Evolutionary conservation across 2,113 vertebrate genomes (phyloP).

Genomic region (Myotis davidii): DNA sequence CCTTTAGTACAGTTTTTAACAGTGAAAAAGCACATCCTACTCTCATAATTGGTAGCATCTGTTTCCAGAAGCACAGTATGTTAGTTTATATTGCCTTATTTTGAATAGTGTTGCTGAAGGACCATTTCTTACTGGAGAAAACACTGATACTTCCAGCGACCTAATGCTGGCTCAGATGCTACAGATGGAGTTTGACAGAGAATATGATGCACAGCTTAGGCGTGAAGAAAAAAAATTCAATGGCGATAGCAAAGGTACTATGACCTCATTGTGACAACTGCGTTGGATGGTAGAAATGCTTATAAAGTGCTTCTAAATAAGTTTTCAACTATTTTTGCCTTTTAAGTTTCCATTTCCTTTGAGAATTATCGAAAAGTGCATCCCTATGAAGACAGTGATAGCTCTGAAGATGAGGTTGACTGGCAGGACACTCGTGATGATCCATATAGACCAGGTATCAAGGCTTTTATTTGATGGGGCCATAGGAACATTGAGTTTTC

Average conservation of each 20-base stretch:
- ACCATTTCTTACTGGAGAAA: conserved; percentile 86
- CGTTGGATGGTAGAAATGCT: conserved; percentile 16
- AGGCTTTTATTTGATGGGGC: background rate
- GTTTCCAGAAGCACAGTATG: background rate
- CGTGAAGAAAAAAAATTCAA: conserved; percentile 98
- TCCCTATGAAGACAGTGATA: conserved; percentile 95
- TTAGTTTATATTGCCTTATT: conserved; percentile 53
- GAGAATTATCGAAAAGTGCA: conserved; percentile 98
- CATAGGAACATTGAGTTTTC: background rate
- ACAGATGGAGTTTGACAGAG: conserved; percentile 98
- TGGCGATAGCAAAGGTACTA: conserved; percentile 96
- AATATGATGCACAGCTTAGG: conserved; percentile 95
- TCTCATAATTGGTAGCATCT: background rate
- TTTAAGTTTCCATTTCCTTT: conserved; percentile 97
- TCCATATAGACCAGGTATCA: conserved; percentile 93
- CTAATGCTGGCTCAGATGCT: conserved; percentile 98
- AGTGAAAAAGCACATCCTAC: background rate
- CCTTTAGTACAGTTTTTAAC: conserved; percentile 19
- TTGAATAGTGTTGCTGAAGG: conserved; percentile 85
- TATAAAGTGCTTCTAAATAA: background rate
- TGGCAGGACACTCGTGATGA: conserved; percentile 98
- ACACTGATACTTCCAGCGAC: conserved; percentile 92
- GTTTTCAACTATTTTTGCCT: conserved; percentile 65
- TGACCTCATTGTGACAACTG: background rate
- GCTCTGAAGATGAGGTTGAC: conserved; percentile 97